phyloP scores from a whole-genome alignment of 2,797 vertebrate species.

The Molossus alvarezi region DNA sequence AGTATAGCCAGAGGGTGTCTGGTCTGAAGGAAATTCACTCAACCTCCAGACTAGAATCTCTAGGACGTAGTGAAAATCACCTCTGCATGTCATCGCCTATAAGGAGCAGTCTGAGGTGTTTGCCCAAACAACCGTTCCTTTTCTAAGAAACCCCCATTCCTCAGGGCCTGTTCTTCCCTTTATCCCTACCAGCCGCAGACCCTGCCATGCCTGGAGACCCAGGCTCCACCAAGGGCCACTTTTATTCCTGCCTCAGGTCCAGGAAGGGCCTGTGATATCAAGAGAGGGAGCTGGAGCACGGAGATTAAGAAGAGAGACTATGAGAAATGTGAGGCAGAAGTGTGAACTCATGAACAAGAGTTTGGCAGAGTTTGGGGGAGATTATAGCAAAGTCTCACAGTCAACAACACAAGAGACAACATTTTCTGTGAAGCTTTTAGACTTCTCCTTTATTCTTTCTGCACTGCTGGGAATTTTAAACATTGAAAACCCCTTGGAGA shows the following conservation, averaged over 20 bases:
- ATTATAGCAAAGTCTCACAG: background rate
- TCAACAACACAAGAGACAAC: background rate
- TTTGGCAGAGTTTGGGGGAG: background rate
- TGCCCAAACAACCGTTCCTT: background rate
- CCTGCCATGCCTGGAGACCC: background rate
- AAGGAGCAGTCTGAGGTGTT: background rate
- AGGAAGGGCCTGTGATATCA: background rate
- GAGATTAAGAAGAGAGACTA: background rate
- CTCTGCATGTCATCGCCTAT: background rate
- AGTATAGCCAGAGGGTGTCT: background rate
- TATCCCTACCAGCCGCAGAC: background rate
- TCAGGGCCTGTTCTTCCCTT: background rate
- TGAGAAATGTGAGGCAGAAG: background rate
- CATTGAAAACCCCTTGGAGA: no score
- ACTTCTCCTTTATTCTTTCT: background rate
- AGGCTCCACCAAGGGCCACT: background rate
- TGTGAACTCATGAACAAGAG: background rate
- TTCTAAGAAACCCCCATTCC: background rate
- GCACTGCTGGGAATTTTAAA: background rate
- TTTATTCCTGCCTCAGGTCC: background rate
- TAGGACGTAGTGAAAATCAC: background rate
- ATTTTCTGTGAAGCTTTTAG: background rate
- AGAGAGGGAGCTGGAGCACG: background rate
- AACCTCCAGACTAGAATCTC: background rate
- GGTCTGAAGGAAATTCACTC: background rate